A percentile compares a stretch with the other conserved stretches of the same genome.
Conservation (phyloP, 2,888 invertebrate genomes). For the Polydrusus pterygomalis region DNA sequence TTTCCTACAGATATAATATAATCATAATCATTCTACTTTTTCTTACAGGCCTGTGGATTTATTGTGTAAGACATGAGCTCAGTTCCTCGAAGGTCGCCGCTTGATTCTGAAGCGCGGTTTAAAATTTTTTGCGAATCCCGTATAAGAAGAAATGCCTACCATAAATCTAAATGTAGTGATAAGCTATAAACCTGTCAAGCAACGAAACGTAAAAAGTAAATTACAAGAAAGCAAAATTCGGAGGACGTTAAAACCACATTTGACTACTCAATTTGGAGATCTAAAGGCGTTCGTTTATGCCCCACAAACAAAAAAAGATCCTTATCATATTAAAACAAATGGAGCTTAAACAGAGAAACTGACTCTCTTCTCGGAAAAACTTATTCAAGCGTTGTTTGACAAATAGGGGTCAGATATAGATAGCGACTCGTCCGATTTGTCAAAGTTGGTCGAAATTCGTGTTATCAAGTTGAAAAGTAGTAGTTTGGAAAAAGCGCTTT, state of each 20-base stretch:
- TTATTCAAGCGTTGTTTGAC: conserved; percentile 54
- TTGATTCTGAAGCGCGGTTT: too few species aligned
- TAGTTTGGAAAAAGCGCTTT: conserved; percentile 35
- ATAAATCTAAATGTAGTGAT: conserved; percentile 4
- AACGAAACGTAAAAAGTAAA: conserved; percentile 8
- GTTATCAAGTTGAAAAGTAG: conserved; percentile 48
- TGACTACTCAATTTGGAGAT: conserved; percentile 21
- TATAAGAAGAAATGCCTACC: too few species aligned
- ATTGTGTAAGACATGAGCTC: too few species aligned
- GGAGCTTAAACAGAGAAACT: conserved; percentile 41
- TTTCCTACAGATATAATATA: too few species aligned
- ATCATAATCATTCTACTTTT: too few species aligned
- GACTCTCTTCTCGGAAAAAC: conserved; percentile 45
- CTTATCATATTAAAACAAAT: conserved; percentile 52
- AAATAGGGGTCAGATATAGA: conserved; percentile 56
- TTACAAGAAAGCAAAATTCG: conserved; percentile 2
- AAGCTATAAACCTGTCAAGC: conserved; percentile 4
- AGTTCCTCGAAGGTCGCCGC: too few species aligned
- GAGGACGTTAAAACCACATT: conserved; percentile 12
- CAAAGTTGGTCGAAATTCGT: conserved; percentile 52
- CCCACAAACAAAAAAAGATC: conserved; percentile 35
- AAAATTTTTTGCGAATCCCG: too few species aligned
- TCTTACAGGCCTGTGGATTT: too few species aligned
- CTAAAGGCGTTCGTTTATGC: conserved; percentile 41
- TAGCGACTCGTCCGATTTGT: conserved; percentile 54